Evolutionary conservation across 2,113 vertebrate genomes (phyloP).

Genomic region (Philantomba maxwellii): DNA sequence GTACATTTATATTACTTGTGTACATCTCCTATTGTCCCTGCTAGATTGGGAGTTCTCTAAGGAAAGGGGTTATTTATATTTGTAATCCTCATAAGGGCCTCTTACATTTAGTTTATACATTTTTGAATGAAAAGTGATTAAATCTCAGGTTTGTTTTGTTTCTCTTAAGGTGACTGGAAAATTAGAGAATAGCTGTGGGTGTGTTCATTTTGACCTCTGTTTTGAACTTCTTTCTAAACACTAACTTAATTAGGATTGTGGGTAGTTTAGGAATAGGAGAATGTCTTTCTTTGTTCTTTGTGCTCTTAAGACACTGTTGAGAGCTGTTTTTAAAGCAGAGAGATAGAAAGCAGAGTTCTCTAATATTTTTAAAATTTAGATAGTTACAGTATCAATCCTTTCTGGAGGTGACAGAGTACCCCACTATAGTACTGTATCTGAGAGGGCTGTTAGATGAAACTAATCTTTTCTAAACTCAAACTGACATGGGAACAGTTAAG

Average conservation of each 20-base stretch:
- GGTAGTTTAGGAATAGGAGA: constrained; percentile 28
- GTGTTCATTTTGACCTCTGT: constrained; percentile 22
- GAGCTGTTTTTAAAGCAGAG: constrained; percentile 24
- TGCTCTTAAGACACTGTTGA: not conserved
- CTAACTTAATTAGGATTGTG: constrained; percentile 19
- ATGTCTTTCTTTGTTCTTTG: constrained; percentile 24
- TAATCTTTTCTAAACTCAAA: constrained; percentile 67
- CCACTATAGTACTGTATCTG: constrained; percentile 31
- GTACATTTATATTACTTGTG: not conserved
- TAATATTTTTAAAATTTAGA: constrained; percentile 63
- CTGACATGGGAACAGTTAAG: constrained; percentile 67
- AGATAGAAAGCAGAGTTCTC: constrained; percentile 34
- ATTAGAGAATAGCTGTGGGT: not conserved
- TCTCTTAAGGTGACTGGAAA: not conserved
- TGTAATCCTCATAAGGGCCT: not conserved
- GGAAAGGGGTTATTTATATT: constrained; percentile 16
- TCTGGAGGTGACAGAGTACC: constrained; percentile 60
- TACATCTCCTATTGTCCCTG: not conserved
- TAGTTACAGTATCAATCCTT: constrained; percentile 58
- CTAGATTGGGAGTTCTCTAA: not conserved
- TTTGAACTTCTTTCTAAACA: constrained; percentile 16
- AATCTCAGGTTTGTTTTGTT: not conserved
- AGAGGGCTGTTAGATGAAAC: constrained; percentile 65
- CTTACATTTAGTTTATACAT: not conserved
- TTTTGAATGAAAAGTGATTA: not conserved